Evolutionary conservation across 2,113 vertebrate genomes (phyloP), one percentile per base, ranked within the genome.

Genomic region (Calidris pugnax): DNA sequence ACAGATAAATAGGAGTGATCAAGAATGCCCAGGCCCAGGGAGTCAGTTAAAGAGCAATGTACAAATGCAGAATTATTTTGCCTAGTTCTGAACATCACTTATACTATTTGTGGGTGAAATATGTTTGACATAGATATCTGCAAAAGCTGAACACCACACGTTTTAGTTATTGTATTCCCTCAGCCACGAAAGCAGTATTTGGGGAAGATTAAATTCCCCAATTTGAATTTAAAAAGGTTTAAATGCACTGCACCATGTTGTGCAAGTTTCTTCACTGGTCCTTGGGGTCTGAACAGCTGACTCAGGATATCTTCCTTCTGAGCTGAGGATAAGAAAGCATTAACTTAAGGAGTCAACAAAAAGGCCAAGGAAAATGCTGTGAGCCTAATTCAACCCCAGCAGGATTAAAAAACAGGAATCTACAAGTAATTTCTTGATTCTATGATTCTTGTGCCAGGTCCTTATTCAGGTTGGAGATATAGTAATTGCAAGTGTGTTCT

Each of bases 1-100:
- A n/a, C 5, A 21, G 74, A 2, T 55, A 45, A 66, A 45, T 0
- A 26, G 30, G 43, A 56, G 30, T 0, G 0, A 37, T 18, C 28
- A 51, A 51, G 67, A 68, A 35, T 4, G 3, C 10, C 30, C 33
- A 26, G 27, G 23, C 12, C 26, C 33, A 26, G 27, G 23, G 50
- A 39, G 30, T 35, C 47, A 50, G 14, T 17, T 47, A 21, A 74
- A 85, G 35, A 83, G 39, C 33, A 27, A 9, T 0, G 0, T 2
- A 5, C 3, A 73, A 67, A 68, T 3, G 4, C 22, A 33, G 63
- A 48, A 59, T 82, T 57, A 12, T 11, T 56, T 90, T 48, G 5
- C 12, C 48, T 30, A 15, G 20, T 51, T 81, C 89, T 15, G 55
- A 79, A 19, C 53, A 47, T n/a, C 37, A 1, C 21, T 53, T 15